phyloP scores from a whole-genome alignment of 2,888 invertebrate species.

The Rhimphoctona megacephalus region DNA sequence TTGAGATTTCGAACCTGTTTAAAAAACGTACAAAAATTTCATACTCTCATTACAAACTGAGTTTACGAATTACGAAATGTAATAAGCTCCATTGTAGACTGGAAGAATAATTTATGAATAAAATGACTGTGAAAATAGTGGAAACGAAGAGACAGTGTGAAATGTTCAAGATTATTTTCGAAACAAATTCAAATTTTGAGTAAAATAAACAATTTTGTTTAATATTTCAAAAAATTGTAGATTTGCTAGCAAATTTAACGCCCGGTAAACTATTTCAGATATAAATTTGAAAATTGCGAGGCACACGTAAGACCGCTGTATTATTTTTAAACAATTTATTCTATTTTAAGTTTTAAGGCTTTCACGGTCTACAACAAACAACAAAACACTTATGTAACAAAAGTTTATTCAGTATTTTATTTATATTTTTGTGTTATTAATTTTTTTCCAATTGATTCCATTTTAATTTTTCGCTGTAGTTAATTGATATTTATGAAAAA shows the following conservation, averaged over 20 bases:
- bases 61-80: background rate
- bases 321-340: background rate
- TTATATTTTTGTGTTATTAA: background rate
- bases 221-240: background rate
- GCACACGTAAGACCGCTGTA: background rate
- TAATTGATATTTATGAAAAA: background rate
- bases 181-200: background rate
- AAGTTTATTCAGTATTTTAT: background rate
- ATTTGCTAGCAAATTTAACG: background rate
- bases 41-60: background rate
- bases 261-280: background rate
- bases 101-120: background rate
- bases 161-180: background rate
- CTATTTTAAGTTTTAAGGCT: background rate
- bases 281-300: too few species aligned
- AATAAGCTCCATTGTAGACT: background rate
- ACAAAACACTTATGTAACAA: too few species aligned
- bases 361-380: background rate
- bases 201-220: background rate
- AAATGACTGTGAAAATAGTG: background rate
- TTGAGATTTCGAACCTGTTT: conserved; percentile 76
- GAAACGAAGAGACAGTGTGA: background rate
- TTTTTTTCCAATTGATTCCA: background rate
- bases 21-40: conserved; percentile 32
- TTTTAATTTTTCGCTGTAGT: background rate